A percentile compares a stretch with the other conserved stretches of the same genome.
These are phyloP conservation scores for Ctenodactylus gundi DNA, from an alignment of 2,113 vertebrate genomes.

Conservation along the genomic window DNA sequence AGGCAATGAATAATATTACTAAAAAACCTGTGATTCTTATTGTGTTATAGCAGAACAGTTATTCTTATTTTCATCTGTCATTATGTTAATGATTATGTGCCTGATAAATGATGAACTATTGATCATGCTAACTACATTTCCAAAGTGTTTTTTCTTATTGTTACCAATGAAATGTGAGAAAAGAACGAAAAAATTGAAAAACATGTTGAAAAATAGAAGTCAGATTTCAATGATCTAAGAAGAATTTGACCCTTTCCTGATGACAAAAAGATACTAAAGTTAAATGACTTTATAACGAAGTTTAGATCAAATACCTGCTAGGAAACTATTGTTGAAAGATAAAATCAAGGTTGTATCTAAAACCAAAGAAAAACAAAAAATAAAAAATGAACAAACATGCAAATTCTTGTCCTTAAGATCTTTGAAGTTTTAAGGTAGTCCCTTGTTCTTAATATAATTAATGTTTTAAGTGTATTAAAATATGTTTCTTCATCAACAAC, in stretches of 20 bases:
- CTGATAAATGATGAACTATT: not conserved
- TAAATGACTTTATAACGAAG: not conserved
- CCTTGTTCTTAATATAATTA: too few species aligned
- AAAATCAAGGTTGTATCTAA: not conserved
- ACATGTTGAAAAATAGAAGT: not conserved
- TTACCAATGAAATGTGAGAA: not conserved
- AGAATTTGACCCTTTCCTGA: not conserved
- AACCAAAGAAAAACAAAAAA: too few species aligned
- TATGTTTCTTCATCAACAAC: too few species aligned
- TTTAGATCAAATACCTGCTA: not conserved
- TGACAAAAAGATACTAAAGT: not conserved
- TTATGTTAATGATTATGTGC: not conserved
- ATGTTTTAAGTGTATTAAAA: too few species aligned
- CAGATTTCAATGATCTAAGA: not conserved
- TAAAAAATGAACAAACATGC: too few species aligned
- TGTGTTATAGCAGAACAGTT: not conserved
- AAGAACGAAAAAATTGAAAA: not conserved
- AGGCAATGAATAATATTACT: not conserved
- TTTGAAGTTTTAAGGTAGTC: not conserved
- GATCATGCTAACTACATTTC: not conserved
- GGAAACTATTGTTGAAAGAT: not conserved
- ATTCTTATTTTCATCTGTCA: not conserved
- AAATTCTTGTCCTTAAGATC: not conserved
- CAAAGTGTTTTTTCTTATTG: not conserved
- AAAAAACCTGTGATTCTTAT: not conserved